Conservation (phyloP, 2,113 vertebrate species). For the Coreoperca whiteheadi region DNA sequence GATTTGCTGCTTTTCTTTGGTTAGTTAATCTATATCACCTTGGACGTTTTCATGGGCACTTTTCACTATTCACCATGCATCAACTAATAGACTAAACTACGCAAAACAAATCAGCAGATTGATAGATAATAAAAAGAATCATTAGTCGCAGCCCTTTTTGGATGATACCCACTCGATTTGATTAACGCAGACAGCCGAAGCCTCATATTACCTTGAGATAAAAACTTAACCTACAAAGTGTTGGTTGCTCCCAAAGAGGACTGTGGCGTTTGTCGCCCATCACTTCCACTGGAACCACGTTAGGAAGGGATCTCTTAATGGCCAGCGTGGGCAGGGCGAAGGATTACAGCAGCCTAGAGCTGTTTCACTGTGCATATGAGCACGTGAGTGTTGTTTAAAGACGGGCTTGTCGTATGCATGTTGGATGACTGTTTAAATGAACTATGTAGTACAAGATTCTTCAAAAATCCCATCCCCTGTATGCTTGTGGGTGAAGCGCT, state of each 20-base stretch:
- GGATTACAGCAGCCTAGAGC: background rate
- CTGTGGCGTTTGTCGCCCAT: background rate
- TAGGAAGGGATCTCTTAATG: background rate
- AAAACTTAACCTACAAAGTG: background rate
- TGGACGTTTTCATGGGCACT: background rate
- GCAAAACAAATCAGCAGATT: background rate
- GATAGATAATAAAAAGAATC: background rate
- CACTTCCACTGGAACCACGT: background rate
- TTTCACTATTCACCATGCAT: background rate
- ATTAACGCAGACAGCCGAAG: background rate
- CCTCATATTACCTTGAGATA: background rate
- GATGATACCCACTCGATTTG: too few relatives aligned
- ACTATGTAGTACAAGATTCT: background rate
- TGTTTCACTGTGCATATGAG: background rate
- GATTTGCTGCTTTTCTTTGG: background rate
- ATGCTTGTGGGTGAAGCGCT: conserved; percentile 13
- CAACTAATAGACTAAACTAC: background rate
- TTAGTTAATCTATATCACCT: background rate
- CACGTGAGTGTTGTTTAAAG: background rate
- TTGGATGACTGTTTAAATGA: conserved; percentile 21
- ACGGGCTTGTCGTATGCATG: background rate
- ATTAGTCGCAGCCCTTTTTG: background rate
- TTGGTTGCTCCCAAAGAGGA: background rate
- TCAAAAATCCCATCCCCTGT: conserved; percentile 11
- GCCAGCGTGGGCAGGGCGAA: background rate